These are phyloP conservation scores for Cremastobaeus sp. DNA, from an alignment of 2,888 invertebrate genomes.

Conservation along the genomic window DNA sequence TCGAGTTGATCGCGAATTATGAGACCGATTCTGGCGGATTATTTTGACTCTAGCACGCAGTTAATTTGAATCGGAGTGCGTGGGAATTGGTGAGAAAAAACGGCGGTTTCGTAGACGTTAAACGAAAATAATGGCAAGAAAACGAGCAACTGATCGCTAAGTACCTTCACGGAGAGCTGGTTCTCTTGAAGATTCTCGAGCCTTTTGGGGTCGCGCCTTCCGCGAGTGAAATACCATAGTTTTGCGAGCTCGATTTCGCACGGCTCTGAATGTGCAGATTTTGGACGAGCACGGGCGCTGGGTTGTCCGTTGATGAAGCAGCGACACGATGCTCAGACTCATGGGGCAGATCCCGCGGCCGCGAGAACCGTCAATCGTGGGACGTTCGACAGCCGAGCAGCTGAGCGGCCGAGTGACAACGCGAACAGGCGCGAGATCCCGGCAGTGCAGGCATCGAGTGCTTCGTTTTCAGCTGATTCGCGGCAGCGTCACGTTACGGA, in stretches of 20 bases:
- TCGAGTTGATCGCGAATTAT: too few relatives aligned
- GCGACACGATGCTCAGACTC: slow-evolving; percentile 50
- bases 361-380: slow-evolving; percentile 62
- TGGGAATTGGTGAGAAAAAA: too few relatives aligned
- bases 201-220: too few relatives aligned
- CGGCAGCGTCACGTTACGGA: too few relatives aligned
- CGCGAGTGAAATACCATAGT: slow-evolving; percentile 41
- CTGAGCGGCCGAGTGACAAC: slow-evolving; percentile 11
- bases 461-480: not conserved
- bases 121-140: too few relatives aligned
- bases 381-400: slow-evolving; percentile 40
- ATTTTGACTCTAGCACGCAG: too few relatives aligned
- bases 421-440: not conserved
- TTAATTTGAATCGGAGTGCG: too few relatives aligned
- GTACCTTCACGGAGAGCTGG: too few relatives aligned
- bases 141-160: too few relatives aligned
- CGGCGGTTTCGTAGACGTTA: too few relatives aligned
- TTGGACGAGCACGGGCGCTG: slow-evolving; percentile 36
- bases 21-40: too few relatives aligned
- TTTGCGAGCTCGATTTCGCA: slow-evolving; percentile 21
- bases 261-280: slow-evolving; percentile 18
- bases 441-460: not conserved
- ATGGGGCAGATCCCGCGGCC: slow-evolving; percentile 39
- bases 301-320: slow-evolving; percentile 54
- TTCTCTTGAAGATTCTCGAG: too few relatives aligned